Evolutionary conservation across 2,888 invertebrate genomes (phyloP), one percentile per base, ranked within the genome.

Genomic region (Cryptosula pallasiana): DNA sequence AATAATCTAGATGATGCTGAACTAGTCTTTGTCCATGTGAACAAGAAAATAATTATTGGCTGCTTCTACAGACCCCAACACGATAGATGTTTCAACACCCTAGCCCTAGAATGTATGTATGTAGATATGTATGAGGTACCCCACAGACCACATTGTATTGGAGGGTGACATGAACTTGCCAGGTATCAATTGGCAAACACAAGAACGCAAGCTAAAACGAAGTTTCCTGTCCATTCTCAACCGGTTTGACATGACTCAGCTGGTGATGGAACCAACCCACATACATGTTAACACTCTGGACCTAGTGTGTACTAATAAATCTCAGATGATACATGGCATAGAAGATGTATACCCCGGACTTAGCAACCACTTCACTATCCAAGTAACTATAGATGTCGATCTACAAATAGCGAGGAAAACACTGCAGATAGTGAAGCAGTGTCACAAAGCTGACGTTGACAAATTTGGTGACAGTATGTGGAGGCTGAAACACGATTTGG

Each of bases 151-250:
- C 9, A 32, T 69, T 13, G 20, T 27, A 16, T 32, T 34, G 23
- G 34, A 5, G 16, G 69, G 69, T 69, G 69, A 69, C 34, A 27
- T 69, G 20, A 32, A 34, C 69, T 32, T 34, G 20, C 20, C 27
- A n/a, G 69, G 32, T 9, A 69, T 69, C 25, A n/a, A 69, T 32
- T 69, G 69, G 69, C 27, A 69, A 27, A 69, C 32, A 3, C 25
- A 27, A 32, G 34, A 69, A 32, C 25, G 27, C 25, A 32, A 32
- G 9, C 16, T 34, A 23, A 20, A 32, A 5, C 25, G 29, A 69
- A 27, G 69, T 9, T 32, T 69, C n/a, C 29, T 69, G 13, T 20
- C 45, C 45, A 9, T 45, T 45, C 45, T 45, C 45, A 45, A 45
- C 45, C 45, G 9, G 45, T 20, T 45, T 9, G 45, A 45, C 16